These are phyloP conservation scores for Montipora sp. DNA, from an alignment of 64 coral and sea anemone genomes.

Conservation along the genomic window DNA sequence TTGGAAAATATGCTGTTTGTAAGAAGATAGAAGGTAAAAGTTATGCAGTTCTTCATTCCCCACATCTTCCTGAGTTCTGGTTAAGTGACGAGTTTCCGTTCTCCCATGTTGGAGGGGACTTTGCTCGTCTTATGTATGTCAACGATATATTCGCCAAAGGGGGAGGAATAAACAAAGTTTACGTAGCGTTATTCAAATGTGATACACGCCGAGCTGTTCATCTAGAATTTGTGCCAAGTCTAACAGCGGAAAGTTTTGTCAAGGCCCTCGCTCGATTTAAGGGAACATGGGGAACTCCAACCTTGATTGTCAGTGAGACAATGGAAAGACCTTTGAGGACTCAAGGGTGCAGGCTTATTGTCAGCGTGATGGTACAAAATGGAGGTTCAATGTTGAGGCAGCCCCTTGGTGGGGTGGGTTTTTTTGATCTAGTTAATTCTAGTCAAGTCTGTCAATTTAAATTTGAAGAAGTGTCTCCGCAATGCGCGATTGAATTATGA, in stretches of 20 bases:
- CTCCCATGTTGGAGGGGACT: slow-evolving; percentile 67
- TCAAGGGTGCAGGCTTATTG: slow-evolving; percentile 9
- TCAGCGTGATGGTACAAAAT: slow-evolving; percentile 26
- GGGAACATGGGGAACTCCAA: slow-evolving; percentile 25
- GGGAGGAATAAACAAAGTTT: neutral
- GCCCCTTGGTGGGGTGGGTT: slow-evolving; percentile 75
- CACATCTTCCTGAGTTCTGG: slow-evolving; percentile 57
- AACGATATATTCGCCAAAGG: slow-evolving; percentile 36
- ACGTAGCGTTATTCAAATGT: neutral
- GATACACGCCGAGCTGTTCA: slow-evolving; percentile 41
- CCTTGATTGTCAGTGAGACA: slow-evolving; percentile 36
- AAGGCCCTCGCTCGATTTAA: slow-evolving; percentile 37
- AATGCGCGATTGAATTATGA: slow-evolving; percentile 45
- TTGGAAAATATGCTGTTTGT: slow-evolving; percentile 54
- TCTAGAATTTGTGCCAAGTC: slow-evolving; percentile 39
- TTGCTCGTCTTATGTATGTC: slow-evolving; percentile 67
- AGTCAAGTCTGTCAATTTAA: slow-evolving; percentile 41
- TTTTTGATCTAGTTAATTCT: slow-evolving; percentile 31
- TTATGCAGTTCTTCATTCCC: slow-evolving; percentile 29
- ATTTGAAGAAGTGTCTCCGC: slow-evolving; percentile 37
- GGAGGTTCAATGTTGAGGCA: slow-evolving; percentile 44
- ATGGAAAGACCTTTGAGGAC: slow-evolving; percentile 56
- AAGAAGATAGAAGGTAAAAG: slow-evolving; percentile 27
- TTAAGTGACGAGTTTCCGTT: slow-evolving; percentile 62
- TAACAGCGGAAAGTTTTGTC: slow-evolving; percentile 23